phyloP scores from a whole-genome alignment of 2,888 invertebrate genomes.

The Zootermopsis nevadensis region DNA sequence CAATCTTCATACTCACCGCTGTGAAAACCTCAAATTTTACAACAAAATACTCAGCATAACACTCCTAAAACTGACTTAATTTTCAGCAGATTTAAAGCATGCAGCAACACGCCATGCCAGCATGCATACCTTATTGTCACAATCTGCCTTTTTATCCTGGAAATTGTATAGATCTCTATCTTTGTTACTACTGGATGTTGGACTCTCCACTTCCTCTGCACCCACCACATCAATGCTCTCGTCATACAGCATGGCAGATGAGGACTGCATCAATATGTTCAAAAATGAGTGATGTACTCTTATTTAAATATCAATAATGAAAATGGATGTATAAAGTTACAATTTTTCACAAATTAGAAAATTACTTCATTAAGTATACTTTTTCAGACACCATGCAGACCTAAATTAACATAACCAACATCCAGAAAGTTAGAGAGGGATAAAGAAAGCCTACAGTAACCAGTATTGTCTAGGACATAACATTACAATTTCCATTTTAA shows the following conservation, averaged over 20 bases:
- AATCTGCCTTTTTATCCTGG: constrained; percentile 18
- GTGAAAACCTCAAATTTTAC: too few relatives aligned
- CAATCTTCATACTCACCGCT: too few relatives aligned
- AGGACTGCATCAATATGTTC: constrained; percentile 27
- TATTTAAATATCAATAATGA: background rate
- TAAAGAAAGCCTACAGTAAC: too few relatives aligned
- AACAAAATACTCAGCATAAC: too few relatives aligned
- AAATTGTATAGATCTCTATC: constrained; percentile 41
- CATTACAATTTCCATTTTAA: too few relatives aligned
- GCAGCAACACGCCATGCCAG: background rate
- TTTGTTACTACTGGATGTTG: constrained; percentile 54
- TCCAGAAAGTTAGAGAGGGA: too few relatives aligned
- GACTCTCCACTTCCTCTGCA: constrained; percentile 70
- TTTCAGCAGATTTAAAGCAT: background rate
- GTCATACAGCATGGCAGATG: constrained; percentile 64
- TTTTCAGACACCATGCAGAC: too few relatives aligned
- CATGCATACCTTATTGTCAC: constrained; percentile 18
- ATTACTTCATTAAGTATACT: background rate
- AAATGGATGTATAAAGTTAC: background rate
- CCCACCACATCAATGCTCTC: constrained; percentile 70
- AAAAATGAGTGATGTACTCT: constrained; percentile 1
- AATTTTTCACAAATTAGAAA: background rate
- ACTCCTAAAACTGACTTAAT: too few relatives aligned
- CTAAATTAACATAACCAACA: too few relatives aligned
- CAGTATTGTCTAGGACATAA: too few relatives aligned